Percentiles rank a stretch among this genome's conserved stretches.
These are phyloP conservation scores for Phainopepla nitens DNA, from an alignment of 2,113 vertebrate genomes.

Conservation along the genomic window DNA sequence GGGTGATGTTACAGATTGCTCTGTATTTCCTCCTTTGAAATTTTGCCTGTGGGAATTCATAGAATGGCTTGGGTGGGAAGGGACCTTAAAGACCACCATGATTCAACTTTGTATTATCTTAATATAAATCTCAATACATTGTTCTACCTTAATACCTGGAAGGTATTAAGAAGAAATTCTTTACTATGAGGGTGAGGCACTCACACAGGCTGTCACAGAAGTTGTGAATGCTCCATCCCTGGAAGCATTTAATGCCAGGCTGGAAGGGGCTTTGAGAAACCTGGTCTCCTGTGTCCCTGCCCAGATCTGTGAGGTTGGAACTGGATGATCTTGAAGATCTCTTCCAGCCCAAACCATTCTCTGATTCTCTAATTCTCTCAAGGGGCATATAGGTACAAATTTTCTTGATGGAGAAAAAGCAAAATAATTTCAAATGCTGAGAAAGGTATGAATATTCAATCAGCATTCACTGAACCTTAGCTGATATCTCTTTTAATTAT, in stretches of 20 bases:
- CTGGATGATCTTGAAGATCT: neutral
- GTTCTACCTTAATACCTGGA: neutral
- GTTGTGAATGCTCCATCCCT: neutral
- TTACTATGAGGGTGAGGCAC: neutral
- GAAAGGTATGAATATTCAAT: neutral
- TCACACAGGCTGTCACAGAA: neutral
- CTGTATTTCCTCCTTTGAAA: neutral
- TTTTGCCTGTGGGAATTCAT: neutral
- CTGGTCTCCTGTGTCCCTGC: neutral
- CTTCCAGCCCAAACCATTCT: neutral
- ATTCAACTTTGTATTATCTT: neutral
- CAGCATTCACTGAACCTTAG: neutral
- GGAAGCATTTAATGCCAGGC: neutral
- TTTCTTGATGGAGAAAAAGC: neutral
- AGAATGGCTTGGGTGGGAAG: neutral
- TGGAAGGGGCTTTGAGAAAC: neutral
- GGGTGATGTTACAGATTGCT: neutral
- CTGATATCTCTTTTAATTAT: neutral
- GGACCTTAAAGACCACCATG: neutral
- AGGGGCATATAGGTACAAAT: accelerated
- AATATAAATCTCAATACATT: neutral
- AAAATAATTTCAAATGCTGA: neutral
- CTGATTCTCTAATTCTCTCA: neutral
- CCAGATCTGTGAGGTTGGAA: accelerated
- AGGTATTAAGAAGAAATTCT: neutral